Evolutionary conservation across 2,797 vertebrate genomes (phyloP).

Genomic region (Enteromius fasciolatus): DNA sequence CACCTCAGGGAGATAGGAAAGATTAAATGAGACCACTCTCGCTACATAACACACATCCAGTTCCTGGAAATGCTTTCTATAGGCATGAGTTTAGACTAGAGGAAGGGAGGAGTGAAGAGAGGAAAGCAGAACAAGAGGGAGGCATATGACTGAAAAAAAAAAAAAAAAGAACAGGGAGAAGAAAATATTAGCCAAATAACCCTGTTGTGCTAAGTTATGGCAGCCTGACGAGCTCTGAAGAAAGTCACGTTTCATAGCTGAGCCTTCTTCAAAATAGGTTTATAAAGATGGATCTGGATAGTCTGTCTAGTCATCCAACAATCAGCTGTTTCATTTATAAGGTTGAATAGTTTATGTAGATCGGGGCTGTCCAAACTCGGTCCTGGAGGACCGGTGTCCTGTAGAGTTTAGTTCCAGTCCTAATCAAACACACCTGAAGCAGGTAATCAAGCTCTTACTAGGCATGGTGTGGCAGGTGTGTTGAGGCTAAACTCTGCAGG

Average conservation of each 20-base stretch:
- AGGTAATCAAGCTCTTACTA: too few relatives aligned
- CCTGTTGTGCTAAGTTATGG: slow-evolving; percentile 45
- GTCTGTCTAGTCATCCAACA: not conserved
- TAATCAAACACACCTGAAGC: too few relatives aligned
- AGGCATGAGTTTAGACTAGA: slow-evolving; percentile 42
- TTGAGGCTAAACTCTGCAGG: too few relatives aligned
- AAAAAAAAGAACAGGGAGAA: not conserved
- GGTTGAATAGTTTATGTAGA: too few relatives aligned
- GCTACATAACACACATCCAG: slow-evolving; percentile 32
- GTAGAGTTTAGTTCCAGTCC: too few relatives aligned
- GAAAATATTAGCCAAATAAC: slow-evolving; percentile 30
- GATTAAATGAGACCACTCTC: slow-evolving; percentile 58
- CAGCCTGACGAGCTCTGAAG: slow-evolving; percentile 35
- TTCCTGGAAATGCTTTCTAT: slow-evolving; percentile 53
- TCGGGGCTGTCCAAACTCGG: too few relatives aligned
- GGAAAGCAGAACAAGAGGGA: slow-evolving; percentile 23
- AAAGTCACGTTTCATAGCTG: not conserved
- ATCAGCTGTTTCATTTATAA: not conserved
- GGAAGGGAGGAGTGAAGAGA: slow-evolving; percentile 13
- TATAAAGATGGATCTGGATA: not conserved
- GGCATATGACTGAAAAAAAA: not conserved
- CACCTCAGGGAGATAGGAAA: slow-evolving; percentile 63
- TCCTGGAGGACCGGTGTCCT: too few relatives aligned
- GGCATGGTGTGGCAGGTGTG: too few relatives aligned
- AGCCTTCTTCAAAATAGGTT: not conserved